These are phyloP conservation scores for Tupaia chinensis DNA, from an alignment of 2,113 vertebrate genomes.

Conservation along the genomic window DNA sequence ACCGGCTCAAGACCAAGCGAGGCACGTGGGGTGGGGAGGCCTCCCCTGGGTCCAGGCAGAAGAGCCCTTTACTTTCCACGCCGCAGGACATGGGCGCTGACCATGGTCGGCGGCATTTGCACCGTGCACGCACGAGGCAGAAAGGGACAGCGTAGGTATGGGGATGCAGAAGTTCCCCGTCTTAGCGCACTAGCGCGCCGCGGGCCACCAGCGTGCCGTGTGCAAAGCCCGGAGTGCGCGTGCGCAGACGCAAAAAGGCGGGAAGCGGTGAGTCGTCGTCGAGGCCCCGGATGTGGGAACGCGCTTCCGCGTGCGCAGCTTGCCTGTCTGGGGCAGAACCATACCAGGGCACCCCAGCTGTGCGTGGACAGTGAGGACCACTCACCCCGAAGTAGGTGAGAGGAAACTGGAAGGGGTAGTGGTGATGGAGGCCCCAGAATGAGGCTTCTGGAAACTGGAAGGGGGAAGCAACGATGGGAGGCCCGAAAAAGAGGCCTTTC, in stretches of 20 bases:
- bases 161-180: fast-evolving
- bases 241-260: slow-evolving; percentile 36
- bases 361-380: neutral
- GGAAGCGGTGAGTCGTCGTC: neutral
- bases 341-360: neutral
- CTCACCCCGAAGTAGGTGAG: neutral
- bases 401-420: neutral
- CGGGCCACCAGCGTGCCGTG: fast-evolving
- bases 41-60: neutral
- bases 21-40: neutral
- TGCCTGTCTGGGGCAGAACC: no score
- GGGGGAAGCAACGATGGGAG: neutral
- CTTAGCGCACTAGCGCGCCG: fast-evolving
- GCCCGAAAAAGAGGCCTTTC: neutral
- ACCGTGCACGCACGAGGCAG: no score
- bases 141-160: neutral
- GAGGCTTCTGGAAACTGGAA: neutral
- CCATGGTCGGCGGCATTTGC: neutral
- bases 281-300: neutral
- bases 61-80: neutral
- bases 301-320: no score
- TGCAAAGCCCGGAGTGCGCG: neutral
- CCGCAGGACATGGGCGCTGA: neutral
- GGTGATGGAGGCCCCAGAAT: neutral
- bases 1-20: neutral